phyloP scores from a whole-genome alignment of 2,113 vertebrate genomes.

The Octodon degus region DNA sequence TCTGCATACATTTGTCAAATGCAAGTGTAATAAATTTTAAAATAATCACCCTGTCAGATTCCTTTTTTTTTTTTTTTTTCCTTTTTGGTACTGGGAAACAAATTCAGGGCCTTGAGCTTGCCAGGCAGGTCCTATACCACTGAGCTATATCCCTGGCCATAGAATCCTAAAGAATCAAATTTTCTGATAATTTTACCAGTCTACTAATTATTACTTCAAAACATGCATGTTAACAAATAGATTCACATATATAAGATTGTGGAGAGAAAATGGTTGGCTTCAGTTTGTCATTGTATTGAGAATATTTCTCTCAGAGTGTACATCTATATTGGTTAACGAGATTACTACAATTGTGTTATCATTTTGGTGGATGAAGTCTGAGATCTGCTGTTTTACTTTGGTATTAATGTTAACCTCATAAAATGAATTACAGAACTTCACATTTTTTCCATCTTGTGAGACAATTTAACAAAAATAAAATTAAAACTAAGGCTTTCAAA shows the following conservation, averaged over 20 bases:
- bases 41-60: too few species aligned
- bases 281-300: neutral
- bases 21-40: too few species aligned
- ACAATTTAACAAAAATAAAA: neutral
- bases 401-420: neutral
- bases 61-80: too few species aligned
- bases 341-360: neutral
- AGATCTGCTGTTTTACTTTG: neutral
- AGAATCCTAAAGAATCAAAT: neutral
- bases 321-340: neutral
- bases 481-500: neutral
- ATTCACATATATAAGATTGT: neutral
- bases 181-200: neutral
- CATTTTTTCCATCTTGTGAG: neutral
- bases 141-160: too few species aligned
- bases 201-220: neutral
- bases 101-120: too few species aligned
- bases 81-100: too few species aligned
- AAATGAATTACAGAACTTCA: neutral
- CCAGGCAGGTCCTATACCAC: too few species aligned
- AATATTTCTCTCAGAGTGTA: neutral
- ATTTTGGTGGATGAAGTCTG: neutral
- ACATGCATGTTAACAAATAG: too few species aligned
- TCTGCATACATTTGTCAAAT: too few species aligned
- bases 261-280: neutral